Conservation (phyloP, 92 coral and sea anemone genomes). For the Diadumene lineata region DNA sequence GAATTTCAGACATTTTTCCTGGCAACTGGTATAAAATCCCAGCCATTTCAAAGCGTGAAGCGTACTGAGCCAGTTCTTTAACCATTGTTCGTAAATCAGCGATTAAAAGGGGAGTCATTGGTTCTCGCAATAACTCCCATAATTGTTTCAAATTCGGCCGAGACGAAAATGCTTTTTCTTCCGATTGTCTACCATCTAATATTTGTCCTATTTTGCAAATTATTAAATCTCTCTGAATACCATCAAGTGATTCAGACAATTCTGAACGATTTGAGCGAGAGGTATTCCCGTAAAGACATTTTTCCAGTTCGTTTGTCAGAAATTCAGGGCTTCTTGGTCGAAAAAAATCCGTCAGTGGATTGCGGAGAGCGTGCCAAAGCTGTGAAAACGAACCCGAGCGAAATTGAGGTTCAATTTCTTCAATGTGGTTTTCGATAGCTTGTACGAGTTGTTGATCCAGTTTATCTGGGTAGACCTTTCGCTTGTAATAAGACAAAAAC, state of each 20-base stretch:
- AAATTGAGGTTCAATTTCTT: constrained; percentile 88
- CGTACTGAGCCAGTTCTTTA: constrained; percentile 58
- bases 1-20: constrained; percentile 83
- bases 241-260: constrained; percentile 50
- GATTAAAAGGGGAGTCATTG: constrained; percentile 64
- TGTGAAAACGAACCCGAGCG: constrained; percentile 79
- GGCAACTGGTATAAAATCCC: constrained; percentile 73
- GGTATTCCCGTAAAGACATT: constrained; percentile 47
- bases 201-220: constrained; percentile 82
- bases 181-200: constrained; percentile 38
- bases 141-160: constrained; percentile 42
- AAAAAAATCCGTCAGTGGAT: constrained; percentile 65
- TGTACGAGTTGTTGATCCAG: constrained; percentile 48
- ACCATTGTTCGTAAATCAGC: constrained; percentile 59
- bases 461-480: constrained; percentile 50
- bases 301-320: constrained; percentile 41
- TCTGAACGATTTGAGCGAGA: constrained; percentile 18
- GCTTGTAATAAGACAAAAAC: constrained; percentile 49
- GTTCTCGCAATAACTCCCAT: constrained; percentile 65
- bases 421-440: constrained; percentile 73
- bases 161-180: constrained; percentile 5
- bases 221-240: constrained; percentile 61
- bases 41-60: constrained; percentile 77
- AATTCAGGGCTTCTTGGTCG: constrained; percentile 54
- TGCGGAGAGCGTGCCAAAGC: constrained; percentile 68